Evolutionary conservation across 2,797 vertebrate genomes (phyloP).

Genomic region (Gambelia wislizenii): DNA sequence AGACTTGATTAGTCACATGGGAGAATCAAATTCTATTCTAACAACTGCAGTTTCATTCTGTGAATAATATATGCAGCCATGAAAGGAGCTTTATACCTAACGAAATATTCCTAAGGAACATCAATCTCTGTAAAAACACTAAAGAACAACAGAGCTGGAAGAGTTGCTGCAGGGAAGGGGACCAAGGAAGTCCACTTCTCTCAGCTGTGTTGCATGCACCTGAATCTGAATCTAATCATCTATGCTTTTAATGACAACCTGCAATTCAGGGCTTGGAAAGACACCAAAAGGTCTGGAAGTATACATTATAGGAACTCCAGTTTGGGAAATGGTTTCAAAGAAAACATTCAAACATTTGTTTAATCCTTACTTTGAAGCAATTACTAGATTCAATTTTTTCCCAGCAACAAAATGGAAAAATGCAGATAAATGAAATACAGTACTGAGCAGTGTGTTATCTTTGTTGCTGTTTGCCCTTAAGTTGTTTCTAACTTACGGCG

Average conservation of each 20-base stretch:
- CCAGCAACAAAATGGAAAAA: neutral
- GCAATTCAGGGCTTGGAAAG: neutral
- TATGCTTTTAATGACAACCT: neutral
- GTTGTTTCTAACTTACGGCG: no score
- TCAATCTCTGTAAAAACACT: no score
- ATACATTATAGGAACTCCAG: neutral
- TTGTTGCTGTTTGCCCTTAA: no score
- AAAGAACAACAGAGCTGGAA: neutral
- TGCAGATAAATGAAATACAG: no score
- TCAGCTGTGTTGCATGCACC: neutral
- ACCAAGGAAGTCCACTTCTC: neutral
- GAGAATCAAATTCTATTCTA: no score
- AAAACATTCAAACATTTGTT: neutral
- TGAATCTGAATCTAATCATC: neutral
- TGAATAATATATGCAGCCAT: no score
- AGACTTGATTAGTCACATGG: no score
- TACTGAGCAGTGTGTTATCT: no score
- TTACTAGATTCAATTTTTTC: neutral
- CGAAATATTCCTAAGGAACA: no score
- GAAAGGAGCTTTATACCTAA: no score
- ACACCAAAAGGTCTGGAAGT: neutral
- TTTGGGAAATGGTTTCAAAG: neutral
- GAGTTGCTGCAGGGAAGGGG: neutral
- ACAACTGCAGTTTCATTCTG: no score
- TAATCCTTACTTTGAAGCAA: neutral